Evolutionary conservation across 2,888 invertebrate genomes (phyloP), one percentile per base, ranked within the genome.

Genomic region (Xestia ashworthii): DNA sequence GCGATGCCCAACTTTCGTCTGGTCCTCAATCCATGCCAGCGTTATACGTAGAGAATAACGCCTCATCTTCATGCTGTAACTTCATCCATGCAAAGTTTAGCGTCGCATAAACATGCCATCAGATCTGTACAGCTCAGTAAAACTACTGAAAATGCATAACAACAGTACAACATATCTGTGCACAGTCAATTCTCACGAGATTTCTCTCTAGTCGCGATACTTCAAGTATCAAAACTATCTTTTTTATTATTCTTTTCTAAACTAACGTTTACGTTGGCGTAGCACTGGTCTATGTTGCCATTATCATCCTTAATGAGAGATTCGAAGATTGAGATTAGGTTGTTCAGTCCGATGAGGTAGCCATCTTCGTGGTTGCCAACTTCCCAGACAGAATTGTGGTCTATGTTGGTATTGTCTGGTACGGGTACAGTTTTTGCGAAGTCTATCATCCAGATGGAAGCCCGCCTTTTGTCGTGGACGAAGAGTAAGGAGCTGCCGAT

Each of bases 281-380:
- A 95, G 82, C 94, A 93, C 89, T 95, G 92, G 76, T 95, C 95
- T 82, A 95, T 92, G 86, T 95, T 95, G 6, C 94, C 95, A 80
- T 96, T 96, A 80, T 94, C 95, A 78, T 96, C 96, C 87, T 95
- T 93, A 74, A 97, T 93, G 88, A 98, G 97, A 58, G 97, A 97
- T 91, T 97, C 97, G 90, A 99, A 98, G 87, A 99, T 98, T 85
- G 98, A 98, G 89, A 99, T 98, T 85, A 99, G 97, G 96, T 99
- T 99, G 92, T 99, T 98, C 71, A 99, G 97, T 81, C 99, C 99
- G 85, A 98, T 98, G 87, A 99, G 97, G 96, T 99, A 99, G 82
- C 99, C 99, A 92, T 99, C 99, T 96, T 99, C 99, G 92, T 99
- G 99, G 95, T 99, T 99, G 64, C 99, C 99, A 80, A 99, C 99